A percentile compares a stretch with the other conserved stretches of the same genome.
Evolutionary conservation across 2,888 invertebrate species (phyloP).

Genomic region (Apamea epomidion): DNA sequence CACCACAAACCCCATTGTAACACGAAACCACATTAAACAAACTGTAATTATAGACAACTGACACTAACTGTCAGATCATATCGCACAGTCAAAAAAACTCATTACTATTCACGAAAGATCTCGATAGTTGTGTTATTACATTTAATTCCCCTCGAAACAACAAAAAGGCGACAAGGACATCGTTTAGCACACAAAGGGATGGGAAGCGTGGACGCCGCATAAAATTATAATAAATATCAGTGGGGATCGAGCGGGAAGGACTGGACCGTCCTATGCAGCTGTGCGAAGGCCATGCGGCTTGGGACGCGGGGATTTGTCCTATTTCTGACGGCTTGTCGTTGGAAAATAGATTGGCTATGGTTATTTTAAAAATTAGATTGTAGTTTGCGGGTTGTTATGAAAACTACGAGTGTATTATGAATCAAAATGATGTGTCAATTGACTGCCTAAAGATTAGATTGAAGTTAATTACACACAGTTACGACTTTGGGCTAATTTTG

Average conservation of each 20-base stretch:
- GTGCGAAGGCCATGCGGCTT: slow-evolving; percentile 42
- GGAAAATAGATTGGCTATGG: slow-evolving; percentile 5
- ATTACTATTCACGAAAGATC: slow-evolving; percentile 83
- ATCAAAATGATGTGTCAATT: background rate
- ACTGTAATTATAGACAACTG: slow-evolving; percentile 85
- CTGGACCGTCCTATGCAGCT: slow-evolving; percentile 75
- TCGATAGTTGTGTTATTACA: slow-evolving; percentile 69
- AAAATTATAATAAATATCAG: slow-evolving; percentile 89
- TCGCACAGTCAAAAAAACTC: slow-evolving; percentile 76
- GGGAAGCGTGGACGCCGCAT: slow-evolving; percentile 84
- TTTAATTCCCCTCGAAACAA: slow-evolving; percentile 81
- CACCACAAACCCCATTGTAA: slow-evolving; percentile 64
- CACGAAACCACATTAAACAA: slow-evolving; percentile 61
- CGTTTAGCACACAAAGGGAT: slow-evolving; percentile 87
- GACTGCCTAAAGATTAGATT: background rate
- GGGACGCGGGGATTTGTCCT: slow-evolving; percentile 38
- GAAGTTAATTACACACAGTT: background rate
- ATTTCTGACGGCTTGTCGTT: slow-evolving; percentile 29
- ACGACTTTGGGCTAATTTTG: slow-evolving; percentile 8
- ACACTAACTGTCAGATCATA: slow-evolving; percentile 79
- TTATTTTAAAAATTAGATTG: slow-evolving; percentile 9
- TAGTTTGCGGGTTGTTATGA: no score
- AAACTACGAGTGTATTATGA: background rate
- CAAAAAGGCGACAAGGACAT: slow-evolving; percentile 83
- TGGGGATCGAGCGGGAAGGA: slow-evolving; percentile 66